Evolutionary conservation across 1,140 invertebrate species (phyloP).

Genomic region (Polypedilum pembai): DNA sequence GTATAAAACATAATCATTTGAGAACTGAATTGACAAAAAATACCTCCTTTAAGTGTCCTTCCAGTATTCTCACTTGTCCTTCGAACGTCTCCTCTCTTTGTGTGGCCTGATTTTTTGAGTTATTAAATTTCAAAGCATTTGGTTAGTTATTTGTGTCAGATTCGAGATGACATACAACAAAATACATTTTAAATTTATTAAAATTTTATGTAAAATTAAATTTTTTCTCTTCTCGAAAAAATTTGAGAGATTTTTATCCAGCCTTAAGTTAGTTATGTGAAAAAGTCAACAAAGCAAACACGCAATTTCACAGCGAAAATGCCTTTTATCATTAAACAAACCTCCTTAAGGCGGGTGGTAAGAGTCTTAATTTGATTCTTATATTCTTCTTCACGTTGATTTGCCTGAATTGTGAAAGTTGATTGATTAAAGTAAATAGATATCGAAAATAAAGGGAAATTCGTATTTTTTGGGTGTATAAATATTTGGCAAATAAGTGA

Average conservation of each 20-base stretch:
- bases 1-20: too few relatives aligned
- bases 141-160: too few relatives aligned
- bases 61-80: slow-evolving; percentile 85
- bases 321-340: slow-evolving; percentile 49
- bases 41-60: slow-evolving; percentile 91
- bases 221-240: too few relatives aligned
- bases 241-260: too few relatives aligned
- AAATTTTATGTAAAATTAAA: too few relatives aligned
- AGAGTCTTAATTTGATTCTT: slow-evolving; percentile 99
- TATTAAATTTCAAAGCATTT: too few relatives aligned
- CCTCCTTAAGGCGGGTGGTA: slow-evolving; percentile 98
- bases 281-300: not conserved
- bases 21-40: slow-evolving; percentile 35
- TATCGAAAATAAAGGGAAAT: slow-evolving; percentile 25
- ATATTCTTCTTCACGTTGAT: slow-evolving; percentile 99
- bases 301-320: slow-evolving; percentile 36
- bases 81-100: slow-evolving; percentile 95
- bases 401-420: slow-evolving; percentile 64
- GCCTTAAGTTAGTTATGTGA: too few relatives aligned
- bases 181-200: too few relatives aligned
- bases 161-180: too few relatives aligned
- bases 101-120: slow-evolving; percentile 62
- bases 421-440: slow-evolving; percentile 23
- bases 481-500: not conserved
- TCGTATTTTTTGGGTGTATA: not conserved